phyloP scores from a whole-genome alignment of 2,113 vertebrate species.

The Pangasianodon hypophthalmus region DNA sequence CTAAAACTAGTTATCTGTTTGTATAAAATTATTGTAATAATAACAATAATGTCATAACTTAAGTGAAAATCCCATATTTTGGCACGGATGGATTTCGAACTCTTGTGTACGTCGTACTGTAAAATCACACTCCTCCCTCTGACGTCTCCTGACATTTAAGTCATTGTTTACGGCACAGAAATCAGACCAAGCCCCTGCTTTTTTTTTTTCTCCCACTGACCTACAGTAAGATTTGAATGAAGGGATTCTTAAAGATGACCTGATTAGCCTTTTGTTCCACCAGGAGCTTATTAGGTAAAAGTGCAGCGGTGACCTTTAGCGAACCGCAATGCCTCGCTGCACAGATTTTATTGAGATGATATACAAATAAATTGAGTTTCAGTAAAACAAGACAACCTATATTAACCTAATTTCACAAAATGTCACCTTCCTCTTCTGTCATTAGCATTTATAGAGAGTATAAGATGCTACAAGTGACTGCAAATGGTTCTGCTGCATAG shows the following conservation, averaged over 20 bases:
- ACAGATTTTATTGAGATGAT: neutral
- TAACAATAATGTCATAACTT: no score
- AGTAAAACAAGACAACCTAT: neutral
- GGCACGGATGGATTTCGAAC: neutral
- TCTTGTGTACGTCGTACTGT: neutral
- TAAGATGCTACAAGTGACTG: neutral
- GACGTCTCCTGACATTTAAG: neutral
- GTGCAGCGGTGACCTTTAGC: conserved; percentile 16
- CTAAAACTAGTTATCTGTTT: neutral
- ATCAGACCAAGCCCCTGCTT: neutral
- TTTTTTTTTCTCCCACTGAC: no score
- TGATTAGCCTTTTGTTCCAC: neutral
- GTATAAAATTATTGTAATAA: neutral
- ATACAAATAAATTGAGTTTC: neutral
- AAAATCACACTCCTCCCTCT: neutral
- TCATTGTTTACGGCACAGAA: neutral
- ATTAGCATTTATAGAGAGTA: neutral
- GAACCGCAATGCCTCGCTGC: neutral
- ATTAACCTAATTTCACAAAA: conserved; percentile 1
- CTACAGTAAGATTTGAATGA: neutral
- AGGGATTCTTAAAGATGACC: neutral
- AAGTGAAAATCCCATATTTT: no score
- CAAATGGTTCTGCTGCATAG: neutral
- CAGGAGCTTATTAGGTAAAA: neutral
- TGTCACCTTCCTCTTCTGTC: neutral